phyloP scores from a whole-genome alignment of 2,797 vertebrate genomes.

The Chaunax sp. region DNA sequence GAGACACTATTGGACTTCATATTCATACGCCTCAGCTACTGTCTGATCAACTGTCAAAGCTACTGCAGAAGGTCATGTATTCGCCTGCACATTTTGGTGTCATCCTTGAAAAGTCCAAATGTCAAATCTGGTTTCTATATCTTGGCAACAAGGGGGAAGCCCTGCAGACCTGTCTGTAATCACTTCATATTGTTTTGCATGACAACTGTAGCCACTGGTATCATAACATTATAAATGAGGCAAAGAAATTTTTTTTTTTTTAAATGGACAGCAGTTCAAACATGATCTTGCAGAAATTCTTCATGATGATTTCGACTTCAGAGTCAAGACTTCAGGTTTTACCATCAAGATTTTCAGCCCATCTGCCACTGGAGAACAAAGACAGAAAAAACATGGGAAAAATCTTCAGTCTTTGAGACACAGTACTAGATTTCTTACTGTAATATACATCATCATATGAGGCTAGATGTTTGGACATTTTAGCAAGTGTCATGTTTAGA shows the following conservation, averaged over 20 bases:
- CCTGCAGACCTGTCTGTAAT: constrained; percentile 42
- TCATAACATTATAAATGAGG: constrained; percentile 41
- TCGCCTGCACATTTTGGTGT: constrained; percentile 5
- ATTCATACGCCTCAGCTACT: neutral
- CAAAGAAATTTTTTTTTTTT: too few relatives aligned
- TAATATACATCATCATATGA: neutral
- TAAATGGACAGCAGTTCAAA: constrained; percentile 59
- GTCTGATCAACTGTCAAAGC: constrained; percentile 17
- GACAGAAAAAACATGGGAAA: constrained; percentile 3
- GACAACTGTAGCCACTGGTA: constrained; percentile 28
- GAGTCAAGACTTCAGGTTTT: constrained; percentile 28
- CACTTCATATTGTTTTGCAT: constrained; percentile 28
- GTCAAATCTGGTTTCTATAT: constrained; percentile 37
- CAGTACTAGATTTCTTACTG: neutral
- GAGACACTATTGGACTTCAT: constrained; percentile 17
- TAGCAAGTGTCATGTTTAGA: neutral
- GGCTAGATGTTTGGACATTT: neutral
- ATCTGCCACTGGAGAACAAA: constrained; percentile 82
- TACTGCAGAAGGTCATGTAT: neutral
- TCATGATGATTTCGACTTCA: constrained; percentile 52
- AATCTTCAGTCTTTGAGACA: neutral
- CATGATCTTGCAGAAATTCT: constrained; percentile 53
- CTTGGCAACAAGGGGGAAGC: constrained; percentile 60
- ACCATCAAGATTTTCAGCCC: constrained; percentile 70
- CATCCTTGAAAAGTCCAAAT: constrained; percentile 23